phyloP scores from a whole-genome alignment of 2,888 invertebrate genomes.

The Cephus spinipes region DNA sequence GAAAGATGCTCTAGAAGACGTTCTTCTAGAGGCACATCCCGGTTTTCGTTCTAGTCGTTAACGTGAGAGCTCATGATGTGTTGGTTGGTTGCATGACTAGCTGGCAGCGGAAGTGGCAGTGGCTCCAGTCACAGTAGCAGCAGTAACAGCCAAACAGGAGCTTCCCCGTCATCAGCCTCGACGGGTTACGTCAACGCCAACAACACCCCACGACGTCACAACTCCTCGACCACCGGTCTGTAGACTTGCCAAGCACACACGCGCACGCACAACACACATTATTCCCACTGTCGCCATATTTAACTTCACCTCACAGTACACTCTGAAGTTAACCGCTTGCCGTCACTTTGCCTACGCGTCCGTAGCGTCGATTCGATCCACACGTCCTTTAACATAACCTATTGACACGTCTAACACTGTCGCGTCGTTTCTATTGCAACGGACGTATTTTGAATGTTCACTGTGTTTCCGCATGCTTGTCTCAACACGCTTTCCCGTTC shows the following conservation, averaged over 20 bases:
- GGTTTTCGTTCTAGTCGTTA: no score
- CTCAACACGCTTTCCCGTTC: conserved; percentile 1
- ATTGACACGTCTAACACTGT: no score
- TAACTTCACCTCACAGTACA: neutral
- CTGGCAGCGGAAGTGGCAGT: conserved; percentile 51
- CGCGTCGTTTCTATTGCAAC: no score
- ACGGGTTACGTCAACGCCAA: conserved; percentile 33
- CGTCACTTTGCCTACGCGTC: no score
- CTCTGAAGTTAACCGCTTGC: neutral
- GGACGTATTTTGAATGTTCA: no score
- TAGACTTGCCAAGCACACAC: conserved; percentile 35
- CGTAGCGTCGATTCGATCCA: no score
- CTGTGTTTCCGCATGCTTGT: conserved; percentile 20
- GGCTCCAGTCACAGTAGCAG: conserved; percentile 56
- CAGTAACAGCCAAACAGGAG: conserved; percentile 61
- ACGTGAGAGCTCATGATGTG: neutral
- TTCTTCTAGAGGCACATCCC: no score
- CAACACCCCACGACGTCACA: conserved; percentile 47
- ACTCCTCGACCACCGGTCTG: conserved; percentile 62
- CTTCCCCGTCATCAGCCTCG: conserved; percentile 43
- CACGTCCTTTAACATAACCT: no score
- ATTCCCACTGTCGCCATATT: conserved; percentile 26
- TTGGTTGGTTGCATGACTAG: conserved; percentile 65
- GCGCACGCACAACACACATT: conserved; percentile 1
- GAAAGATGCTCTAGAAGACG: no score